These are phyloP conservation scores for Xylocampa areola DNA, from an alignment of 2,888 invertebrate genomes.

Conservation along the genomic window DNA sequence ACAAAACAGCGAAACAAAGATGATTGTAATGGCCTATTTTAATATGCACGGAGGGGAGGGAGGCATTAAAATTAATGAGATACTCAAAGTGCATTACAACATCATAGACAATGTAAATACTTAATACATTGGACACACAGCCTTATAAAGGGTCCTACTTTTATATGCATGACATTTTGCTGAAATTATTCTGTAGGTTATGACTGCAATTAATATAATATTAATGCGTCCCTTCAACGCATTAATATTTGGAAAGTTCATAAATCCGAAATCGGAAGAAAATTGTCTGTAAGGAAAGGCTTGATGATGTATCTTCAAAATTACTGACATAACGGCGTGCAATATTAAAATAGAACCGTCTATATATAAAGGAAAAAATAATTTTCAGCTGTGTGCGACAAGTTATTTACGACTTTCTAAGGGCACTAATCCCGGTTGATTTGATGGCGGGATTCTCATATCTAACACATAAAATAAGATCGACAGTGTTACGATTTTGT, in stretches of 20 bases:
- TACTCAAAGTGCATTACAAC: constrained; percentile 69
- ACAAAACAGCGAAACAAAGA: constrained; percentile 46
- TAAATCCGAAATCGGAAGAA: constrained; percentile 3
- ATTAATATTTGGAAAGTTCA: constrained; percentile 6
- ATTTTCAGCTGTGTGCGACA: constrained; percentile 39
- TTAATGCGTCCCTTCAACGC: constrained; percentile 3
- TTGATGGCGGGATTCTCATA: constrained; percentile 58
- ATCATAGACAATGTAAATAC: constrained; percentile 63
- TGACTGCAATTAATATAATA: constrained; percentile 30
- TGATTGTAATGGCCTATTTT: constrained; percentile 52
- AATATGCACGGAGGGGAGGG: constrained; percentile 40
- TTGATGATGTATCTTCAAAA: constrained; percentile 7
- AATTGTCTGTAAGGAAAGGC: constrained; percentile 24
- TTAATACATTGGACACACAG: constrained; percentile 58
- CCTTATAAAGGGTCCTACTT: constrained; percentile 48
- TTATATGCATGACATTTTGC: constrained; percentile 45
- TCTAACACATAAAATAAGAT: constrained; percentile 44
- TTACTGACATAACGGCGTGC: constrained; percentile 8
- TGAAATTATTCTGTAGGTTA: constrained; percentile 30
- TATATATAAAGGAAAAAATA: constrained; percentile 39
- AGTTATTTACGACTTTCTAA: constrained; percentile 60
- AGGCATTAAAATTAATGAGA: constrained; percentile 51
- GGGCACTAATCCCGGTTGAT: constrained; percentile 58
- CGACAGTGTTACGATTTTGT: constrained; percentile 41
- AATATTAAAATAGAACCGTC: constrained; percentile 31